Evolutionary conservation across 2,113 vertebrate species (phyloP).

Genomic region (Piprites chloris): DNA sequence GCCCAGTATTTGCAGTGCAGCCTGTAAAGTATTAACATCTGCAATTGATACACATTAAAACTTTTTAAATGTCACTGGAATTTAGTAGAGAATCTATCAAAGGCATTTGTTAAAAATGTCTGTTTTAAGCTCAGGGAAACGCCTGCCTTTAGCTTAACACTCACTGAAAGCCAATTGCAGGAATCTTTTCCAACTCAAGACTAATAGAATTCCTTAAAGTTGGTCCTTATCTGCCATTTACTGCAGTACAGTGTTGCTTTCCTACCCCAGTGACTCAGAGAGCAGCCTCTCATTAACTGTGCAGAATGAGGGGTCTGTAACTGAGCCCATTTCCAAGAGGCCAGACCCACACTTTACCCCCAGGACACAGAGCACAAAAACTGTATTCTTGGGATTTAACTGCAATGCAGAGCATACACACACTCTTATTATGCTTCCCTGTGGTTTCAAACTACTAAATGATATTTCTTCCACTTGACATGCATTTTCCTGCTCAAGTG

Average conservation of each 20-base stretch:
- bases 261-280: background rate
- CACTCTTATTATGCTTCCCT: background rate
- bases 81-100: background rate
- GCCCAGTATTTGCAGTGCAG: background rate
- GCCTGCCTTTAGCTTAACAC: background rate
- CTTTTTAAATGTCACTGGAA: background rate
- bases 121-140: background rate
- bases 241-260: background rate
- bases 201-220: background rate
- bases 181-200: background rate
- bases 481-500: conserved; percentile 8
- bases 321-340: background rate
- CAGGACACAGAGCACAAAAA: background rate
- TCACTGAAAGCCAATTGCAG: background rate
- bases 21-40: background rate
- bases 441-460: background rate
- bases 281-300: background rate
- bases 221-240: background rate
- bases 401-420: background rate
- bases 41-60: background rate
- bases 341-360: background rate
- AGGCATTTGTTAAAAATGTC: background rate
- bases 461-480: conserved; percentile 17
- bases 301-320: background rate
- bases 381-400: background rate